Base-by-base conservation (phyloP, 2,113 vertebrate genomes). In the Papio anubis region DNA sequence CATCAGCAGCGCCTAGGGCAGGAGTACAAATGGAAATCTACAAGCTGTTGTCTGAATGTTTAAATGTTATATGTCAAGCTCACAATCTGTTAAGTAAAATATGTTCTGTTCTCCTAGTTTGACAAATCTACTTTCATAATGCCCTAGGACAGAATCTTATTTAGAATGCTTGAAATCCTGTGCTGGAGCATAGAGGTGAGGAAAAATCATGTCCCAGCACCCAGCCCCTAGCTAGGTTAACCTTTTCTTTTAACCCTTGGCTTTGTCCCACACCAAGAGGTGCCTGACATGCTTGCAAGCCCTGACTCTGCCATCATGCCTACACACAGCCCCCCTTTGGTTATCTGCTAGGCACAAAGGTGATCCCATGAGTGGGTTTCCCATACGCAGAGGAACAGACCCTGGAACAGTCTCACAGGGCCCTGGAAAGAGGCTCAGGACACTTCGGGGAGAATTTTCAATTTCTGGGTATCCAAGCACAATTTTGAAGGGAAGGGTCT, bases 71-170 rank as follows among this genome's bases (percentile, higher is more conserved):
- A 90, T 50, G 45, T 87, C 88, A 94, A 90, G 20, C 14, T 68
- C 48, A 79, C 30, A 81, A 75, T 78, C 86, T 91, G 38, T 80
- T 85, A 88, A 79, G 78, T 66, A 88, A 84, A 96, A 85, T 68
- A 55, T 59, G 2, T 52, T 90, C 64, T 86, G 27, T 81, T 93
- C 23, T 70, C 12, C 61, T 84, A 25, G 16, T 64, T 93, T 73
- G 27, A 85, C 27, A 68, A 57, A 90, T n/a, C n/a, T 11, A 70
- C 14, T 84, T 95, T 95, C 16, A 61, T 87, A 90, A 90, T 1
- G 55, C 17, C 11, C 14, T 84, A 16, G 64, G 45, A 81, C 25
- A 35, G 21, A 5, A 20, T 61, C 10, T 93, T 66, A 43, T 48
- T 68, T 61, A 72, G 75, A 92, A 78, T 73, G 59, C 57, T 88